Conservation (phyloP, 1,140 invertebrate species). For the Coboldia fuscipes region DNA sequence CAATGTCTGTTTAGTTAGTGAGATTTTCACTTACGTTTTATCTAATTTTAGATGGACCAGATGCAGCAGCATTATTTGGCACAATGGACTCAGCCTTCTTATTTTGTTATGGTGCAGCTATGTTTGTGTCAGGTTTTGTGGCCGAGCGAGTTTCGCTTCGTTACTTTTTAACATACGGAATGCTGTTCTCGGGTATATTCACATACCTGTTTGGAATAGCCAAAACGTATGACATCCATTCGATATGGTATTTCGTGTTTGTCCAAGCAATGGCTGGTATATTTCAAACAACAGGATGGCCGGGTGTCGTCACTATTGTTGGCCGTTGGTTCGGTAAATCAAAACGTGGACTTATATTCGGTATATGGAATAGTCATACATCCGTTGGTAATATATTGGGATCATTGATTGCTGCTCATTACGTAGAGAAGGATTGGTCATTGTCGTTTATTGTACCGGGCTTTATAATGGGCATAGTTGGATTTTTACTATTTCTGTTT, state of each 20-base stretch:
- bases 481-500: conserved; percentile 71
- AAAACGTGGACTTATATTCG: conserved; percentile 82
- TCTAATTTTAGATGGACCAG: conserved; percentile 41
- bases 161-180: conserved; percentile 75
- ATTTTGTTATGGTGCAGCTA: conserved; percentile 78
- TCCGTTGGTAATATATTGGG: conserved; percentile 89
- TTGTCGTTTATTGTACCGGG: conserved; percentile 83
- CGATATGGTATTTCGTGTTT: conserved; percentile 62
- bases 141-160: conserved; percentile 81
- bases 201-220: conserved; percentile 82
- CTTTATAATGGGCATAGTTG: conserved; percentile 53
- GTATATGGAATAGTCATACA: conserved; percentile 92
- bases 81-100: conserved; percentile 80
- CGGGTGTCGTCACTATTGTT: conserved; percentile 80
- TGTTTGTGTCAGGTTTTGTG: conserved; percentile 79
- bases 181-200: conserved; percentile 73
- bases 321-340: conserved; percentile 91
- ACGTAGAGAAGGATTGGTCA: conserved; percentile 74
- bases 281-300: conserved; percentile 69
- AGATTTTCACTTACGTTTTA: not conserved
- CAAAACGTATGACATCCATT: conserved; percentile 62
- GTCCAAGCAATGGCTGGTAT: conserved; percentile 63
- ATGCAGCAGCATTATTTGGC: conserved; percentile 63
- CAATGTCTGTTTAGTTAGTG: too few species aligned
- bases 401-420: conserved; percentile 59